phyloP scores from a whole-genome alignment of 2,797 vertebrate genomes.

The Gallinago nigripennis region DNA sequence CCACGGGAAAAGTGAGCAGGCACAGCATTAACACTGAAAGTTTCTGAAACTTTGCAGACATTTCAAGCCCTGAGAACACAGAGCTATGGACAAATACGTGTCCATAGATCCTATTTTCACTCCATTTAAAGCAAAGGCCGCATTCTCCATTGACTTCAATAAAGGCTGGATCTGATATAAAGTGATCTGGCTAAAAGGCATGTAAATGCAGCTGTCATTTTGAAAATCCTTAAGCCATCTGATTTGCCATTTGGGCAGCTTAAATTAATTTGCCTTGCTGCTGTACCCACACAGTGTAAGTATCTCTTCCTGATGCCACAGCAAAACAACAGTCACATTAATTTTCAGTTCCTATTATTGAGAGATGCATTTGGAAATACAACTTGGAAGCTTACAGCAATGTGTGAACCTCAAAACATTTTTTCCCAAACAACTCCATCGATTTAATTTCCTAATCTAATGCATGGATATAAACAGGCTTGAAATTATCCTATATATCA shows the following conservation, averaged over 20 bases:
- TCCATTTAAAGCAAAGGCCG: background rate
- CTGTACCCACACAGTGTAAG: background rate
- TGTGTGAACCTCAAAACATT: background rate
- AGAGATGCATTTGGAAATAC: background rate
- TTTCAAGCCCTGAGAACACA: background rate
- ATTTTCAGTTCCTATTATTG: background rate
- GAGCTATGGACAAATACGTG: background rate
- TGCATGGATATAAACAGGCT: background rate
- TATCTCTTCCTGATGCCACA: background rate
- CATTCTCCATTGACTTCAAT: background rate
- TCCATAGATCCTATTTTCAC: background rate
- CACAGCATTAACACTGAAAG: background rate
- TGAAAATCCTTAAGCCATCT: background rate
- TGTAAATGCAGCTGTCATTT: background rate
- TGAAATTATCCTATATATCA: background rate
- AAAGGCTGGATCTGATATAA: background rate
- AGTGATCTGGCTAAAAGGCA: conserved; percentile 5
- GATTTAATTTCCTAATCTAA: background rate
- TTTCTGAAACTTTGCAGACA: background rate
- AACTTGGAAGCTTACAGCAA: background rate
- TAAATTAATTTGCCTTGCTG: background rate
- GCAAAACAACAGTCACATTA: background rate
- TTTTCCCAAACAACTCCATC: background rate
- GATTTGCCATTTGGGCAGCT: background rate
- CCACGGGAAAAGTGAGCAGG: background rate